Base-by-base conservation (phyloP, 37 sponge, comb jelly and placozoan genomes). In the Cladorhizidae sp. region DNA sequence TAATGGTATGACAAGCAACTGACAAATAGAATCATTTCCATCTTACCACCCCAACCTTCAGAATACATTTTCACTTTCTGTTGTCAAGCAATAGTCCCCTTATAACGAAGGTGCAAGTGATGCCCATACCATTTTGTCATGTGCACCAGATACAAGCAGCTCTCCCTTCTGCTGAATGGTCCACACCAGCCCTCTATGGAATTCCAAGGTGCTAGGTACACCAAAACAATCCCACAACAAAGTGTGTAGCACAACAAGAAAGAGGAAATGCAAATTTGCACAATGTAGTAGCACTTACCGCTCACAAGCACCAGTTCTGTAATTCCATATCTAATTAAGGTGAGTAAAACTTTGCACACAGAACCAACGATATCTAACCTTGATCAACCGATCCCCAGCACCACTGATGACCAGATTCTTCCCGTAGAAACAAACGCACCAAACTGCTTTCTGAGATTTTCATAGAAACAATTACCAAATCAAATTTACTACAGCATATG, bases 131-230 rank as follows among this genome's bases (percentile, higher is more conserved):
- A 82, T 70, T 15, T 93, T 84, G 58, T 93, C 94, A 39, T 89
- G 87, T 49, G 90, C 86, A 21, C 90, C 94, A 40, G 82, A 86
- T 37, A 93, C 64, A 31, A 93, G 90, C 2, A 86, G 17, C 38
- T 89, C 87, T 63, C 56, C 72, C 80, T 83, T 82, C 38, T 74
- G 76, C 62, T 76, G 67, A 1, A 89, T 29, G 18, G 78, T 78
- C 94, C 94, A 93, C 58, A 93, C 89, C 3, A 90, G 75, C 3
- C 90, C 94, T 29, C 40, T 72, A 57, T 93, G 94, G n/a, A 52
- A 80, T 50, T 57, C 42, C 35, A 89, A 79, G 3, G 80, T 70
- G 12, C 86, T 90, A 73, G 1, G 15, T 32, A 18, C 3, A 72
- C 51, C 45, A 40, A 3, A 3, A 67, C 68, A 67, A n/a, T n/a